A percentile compares a stretch with the other conserved stretches of the same genome.
phyloP scores from a whole-genome alignment of 2,797 vertebrate genomes.

The Catharus ustulatus region DNA sequence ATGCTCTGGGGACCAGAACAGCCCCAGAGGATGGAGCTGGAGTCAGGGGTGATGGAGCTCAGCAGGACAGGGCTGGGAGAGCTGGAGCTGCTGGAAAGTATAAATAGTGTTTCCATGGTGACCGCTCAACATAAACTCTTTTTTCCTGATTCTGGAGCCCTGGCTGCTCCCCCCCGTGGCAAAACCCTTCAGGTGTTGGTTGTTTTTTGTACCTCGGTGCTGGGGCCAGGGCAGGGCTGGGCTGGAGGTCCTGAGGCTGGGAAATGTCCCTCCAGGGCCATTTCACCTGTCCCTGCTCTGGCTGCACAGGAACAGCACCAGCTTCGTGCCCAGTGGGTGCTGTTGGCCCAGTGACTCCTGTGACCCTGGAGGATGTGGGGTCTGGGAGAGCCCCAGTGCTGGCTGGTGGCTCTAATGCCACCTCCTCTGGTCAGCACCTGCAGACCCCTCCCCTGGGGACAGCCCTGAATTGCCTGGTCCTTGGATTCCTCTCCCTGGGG shows the following conservation, averaged over 20 bases:
- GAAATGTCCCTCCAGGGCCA: rapidly evolving
- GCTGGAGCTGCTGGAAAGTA: background rate
- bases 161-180: constrained; percentile 53
- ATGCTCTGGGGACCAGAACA: background rate
- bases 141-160: background rate
- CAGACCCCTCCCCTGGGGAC: background rate
- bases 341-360: rapidly evolving
- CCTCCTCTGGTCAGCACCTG: rapidly evolving
- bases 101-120: constrained; percentile 26
- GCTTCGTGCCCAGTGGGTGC: rapidly evolving
- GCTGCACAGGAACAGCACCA: rapidly evolving
- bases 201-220: rapidly evolving
- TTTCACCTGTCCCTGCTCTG: background rate
- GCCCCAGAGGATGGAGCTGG: rapidly evolving
- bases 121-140: constrained; percentile 17
- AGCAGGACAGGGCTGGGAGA: background rate
- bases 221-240: rapidly evolving
- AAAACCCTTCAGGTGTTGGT: constrained; percentile 3
- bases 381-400: background rate
- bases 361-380: rapidly evolving
- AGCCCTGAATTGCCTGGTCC: background rate
- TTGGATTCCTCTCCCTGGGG: no score
- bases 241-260: no score
- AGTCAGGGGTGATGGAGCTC: background rate
- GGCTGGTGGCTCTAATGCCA: background rate